Base-by-base conservation (phyloP, 1,140 invertebrate species). In the Drosophila lowei region DNA sequence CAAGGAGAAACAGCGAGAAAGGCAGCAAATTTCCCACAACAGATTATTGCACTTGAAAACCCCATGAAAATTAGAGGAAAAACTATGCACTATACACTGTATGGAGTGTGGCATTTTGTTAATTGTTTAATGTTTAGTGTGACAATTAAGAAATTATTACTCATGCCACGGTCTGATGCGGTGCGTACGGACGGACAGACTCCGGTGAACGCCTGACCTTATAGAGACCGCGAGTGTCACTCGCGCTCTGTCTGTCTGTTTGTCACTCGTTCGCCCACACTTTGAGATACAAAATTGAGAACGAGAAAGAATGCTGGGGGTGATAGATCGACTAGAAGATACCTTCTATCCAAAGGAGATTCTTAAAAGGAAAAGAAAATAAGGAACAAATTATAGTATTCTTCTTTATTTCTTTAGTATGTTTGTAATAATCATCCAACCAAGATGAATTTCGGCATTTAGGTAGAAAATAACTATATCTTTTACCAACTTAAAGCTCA, bases 171-270 rank as follows among this genome's bases (percentile, higher is more conserved):
- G 1, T 25, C 23, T 5, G 23, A 25, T 13, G 11, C 11, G 11
- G 11, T 38, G 34, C 34, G 34, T 38, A 38, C 9, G 34, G 11
- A 13, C 34, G 34, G 11, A 38, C 34, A 11, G 34, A 80, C 79
- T 79, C 72, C 85, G 79, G 76, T 84, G 79, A 84, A 85, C 80
- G 79, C 65, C 72, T 84, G 79, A 84, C 79, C 79, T 84, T 84
- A 38, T 13, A 85, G 46, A 15, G 44, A 44, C 15, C 23, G 55
- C 49, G 46, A 43, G 58, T 61, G 57, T 47, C 28, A 38, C 38
- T 38, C 34, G 34, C 34, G 34, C 11, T 23, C 41, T 47, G 49
- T 30, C 58, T 48, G 67, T 72, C 23, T 48, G 67, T 4, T 38
- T 55, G 70, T 30, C 34, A 38, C 34, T 43, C 58, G 47, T 59